A percentile compares a stretch with the other conserved stretches of the same genome.
phyloP scores from a whole-genome alignment of 1,140 invertebrate species.

The Neodiprion virginianus region DNA sequence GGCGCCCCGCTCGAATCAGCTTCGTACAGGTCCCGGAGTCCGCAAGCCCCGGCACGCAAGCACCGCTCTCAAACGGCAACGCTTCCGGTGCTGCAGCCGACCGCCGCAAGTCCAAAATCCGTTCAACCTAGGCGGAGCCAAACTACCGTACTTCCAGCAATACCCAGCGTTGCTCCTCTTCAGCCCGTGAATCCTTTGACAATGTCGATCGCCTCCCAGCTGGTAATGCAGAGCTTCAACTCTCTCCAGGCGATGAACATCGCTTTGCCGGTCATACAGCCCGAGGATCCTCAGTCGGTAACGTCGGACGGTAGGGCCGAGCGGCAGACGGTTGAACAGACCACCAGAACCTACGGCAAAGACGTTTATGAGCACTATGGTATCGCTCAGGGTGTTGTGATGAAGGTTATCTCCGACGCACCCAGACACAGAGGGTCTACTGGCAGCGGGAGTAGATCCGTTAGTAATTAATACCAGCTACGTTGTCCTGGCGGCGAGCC shows the following conservation, averaged over 20 bases:
- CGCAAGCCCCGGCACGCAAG: conserved; percentile 43
- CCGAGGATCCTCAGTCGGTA: conserved; percentile 7
- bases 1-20: too few relatives aligned
- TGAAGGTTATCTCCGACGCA: conserved; percentile 21
- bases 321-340: neutral
- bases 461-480: conserved; percentile 43
- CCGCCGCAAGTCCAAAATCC: conserved; percentile 25
- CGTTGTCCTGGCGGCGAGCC: too few relatives aligned
- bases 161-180: conserved; percentile 8
- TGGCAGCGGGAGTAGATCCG: conserved; percentile 51
- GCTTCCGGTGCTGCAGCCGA: conserved; percentile 35
- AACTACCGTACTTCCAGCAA: neutral
- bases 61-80: conserved; percentile 43
- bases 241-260: conserved; percentile 41
- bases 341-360: conserved; percentile 34
- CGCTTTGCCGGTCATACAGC: conserved; percentile 14
- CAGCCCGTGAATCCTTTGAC: conserved; percentile 34
- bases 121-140: neutral
- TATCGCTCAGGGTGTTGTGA: conserved; percentile 40
- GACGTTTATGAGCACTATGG: conserved; percentile 47
- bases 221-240: conserved; percentile 52
- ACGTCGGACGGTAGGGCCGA: too few relatives aligned
- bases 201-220: conserved; percentile 42
- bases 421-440: conserved; percentile 35
- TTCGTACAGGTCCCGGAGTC: conserved; percentile 31